Base-by-base conservation (phyloP, 2,888 invertebrate species). In the Boloria selene region DNA sequence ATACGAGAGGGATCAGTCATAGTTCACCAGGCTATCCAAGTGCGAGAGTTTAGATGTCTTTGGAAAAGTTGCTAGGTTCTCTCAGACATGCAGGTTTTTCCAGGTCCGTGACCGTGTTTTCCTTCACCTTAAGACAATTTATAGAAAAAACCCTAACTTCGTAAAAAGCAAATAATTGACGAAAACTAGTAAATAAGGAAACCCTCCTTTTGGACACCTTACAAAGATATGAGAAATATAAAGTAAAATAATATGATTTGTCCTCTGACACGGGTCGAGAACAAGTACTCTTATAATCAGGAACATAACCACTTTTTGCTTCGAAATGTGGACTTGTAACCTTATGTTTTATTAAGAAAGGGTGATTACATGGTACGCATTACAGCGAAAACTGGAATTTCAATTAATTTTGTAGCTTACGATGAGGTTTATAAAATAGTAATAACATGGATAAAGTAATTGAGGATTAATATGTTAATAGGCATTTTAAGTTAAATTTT, bases 201-300 rank as follows among this genome's bases (percentile, higher is more conserved):
- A n/a, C n/a, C n/a, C n/a, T n/a, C n/a, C 3, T 22, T 22, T 44
- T 44, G 55, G 42, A 44, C 26, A 56, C 56, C 56, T 56, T 22
- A 45, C 56, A 22, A 4, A 45, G 44, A 22, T 45, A 56, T 51
- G 51, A 62, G 56, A 61, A 61, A 52, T 54, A 56, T 45, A 56
- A 56, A 56, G 56, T 56, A 56, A 56, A 56, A 45, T 22, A 22
- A 22, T 56, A 56, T 45, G 56, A 61, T 66, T 66, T 66, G 61
- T 52, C 66, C 52, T 38, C 56, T 66, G 66, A 66, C 52, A 61
- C 47, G 61, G 66, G 66, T 61, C 65, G 56, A 65, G 56, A 22
- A 31, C 61, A 66, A 62, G 58, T 61, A 56, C 56, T 51, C 66
- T 55, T 66, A 61, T 66, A 66, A 66, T 66, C 61, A 58, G 45